Percentiles rank a stretch among this genome's conserved stretches.
Conservation (phyloP, 92 coral and sea anemone species). For the Porites cylindrica region DNA sequence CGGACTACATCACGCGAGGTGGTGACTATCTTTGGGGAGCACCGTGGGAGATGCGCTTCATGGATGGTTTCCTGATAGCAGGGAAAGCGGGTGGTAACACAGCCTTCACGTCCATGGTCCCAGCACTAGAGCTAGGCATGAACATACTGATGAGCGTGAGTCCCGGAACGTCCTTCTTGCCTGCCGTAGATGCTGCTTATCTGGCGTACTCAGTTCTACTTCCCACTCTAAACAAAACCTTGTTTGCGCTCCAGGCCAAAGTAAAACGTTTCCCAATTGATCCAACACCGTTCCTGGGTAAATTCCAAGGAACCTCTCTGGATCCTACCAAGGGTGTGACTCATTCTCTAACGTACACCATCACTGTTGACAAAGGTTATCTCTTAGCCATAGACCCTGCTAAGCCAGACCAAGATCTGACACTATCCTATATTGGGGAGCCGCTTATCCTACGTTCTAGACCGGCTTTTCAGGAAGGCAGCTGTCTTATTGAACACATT, state of each 20-base stretch:
- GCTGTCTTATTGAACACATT: conserved; percentile 42
- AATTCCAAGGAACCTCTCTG: conserved; percentile 44
- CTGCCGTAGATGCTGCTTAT: conserved; percentile 50
- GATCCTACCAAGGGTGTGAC: conserved; percentile 44
- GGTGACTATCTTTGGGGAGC: conserved; percentile 77
- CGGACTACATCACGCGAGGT: conserved; percentile 61
- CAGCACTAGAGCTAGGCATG: conserved; percentile 63
- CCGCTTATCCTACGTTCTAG: conserved; percentile 55
- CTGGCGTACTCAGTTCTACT: conserved; percentile 55
- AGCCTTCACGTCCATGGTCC: conserved; percentile 65
- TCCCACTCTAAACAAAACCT: conserved; percentile 68
- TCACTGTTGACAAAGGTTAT: conserved; percentile 32
- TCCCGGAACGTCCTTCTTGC: conserved; percentile 55
- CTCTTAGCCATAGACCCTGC: conserved; percentile 31
- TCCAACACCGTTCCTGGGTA: conserved; percentile 61
- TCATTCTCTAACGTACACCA: conserved; percentile 5
- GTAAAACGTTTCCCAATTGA: conserved; percentile 53
- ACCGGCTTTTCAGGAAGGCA: neutral
- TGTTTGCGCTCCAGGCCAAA: conserved; percentile 47
- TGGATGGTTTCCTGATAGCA: conserved; percentile 55
- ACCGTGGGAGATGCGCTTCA: conserved; percentile 80
- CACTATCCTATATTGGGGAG: conserved; percentile 49
- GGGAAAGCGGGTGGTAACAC: conserved; percentile 77
- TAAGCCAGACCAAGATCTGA: conserved; percentile 11
- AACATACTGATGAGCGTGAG: conserved; percentile 56